phyloP scores from a whole-genome alignment of 2,797 vertebrate genomes.

The Pangasius djambal region DNA sequence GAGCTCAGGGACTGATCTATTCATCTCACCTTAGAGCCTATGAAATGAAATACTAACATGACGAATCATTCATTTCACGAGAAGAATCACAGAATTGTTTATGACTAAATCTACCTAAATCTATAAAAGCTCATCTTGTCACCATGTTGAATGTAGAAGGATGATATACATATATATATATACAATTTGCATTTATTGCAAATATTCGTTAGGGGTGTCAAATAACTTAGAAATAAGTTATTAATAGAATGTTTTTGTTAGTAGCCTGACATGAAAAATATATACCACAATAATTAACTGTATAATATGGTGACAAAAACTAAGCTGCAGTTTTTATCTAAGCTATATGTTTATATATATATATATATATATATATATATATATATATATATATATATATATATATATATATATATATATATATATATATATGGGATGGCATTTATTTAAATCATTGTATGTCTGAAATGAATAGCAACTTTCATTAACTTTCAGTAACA shows the following conservation, averaged over 20 bases:
- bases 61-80: not conserved
- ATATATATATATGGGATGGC: not conserved
- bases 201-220: not conserved
- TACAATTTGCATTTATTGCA: too few relatives aligned
- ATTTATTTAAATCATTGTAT: not conserved
- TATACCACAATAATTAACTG: not conserved
- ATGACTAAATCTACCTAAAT: slow-evolving; percentile 14
- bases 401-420: not conserved
- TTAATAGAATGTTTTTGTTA: not conserved
- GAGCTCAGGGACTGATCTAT: slow-evolving; percentile 28
- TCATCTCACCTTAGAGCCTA: slow-evolving; percentile 27
- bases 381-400: not conserved
- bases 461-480: not conserved
- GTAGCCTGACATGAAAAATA: not conserved
- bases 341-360: not conserved
- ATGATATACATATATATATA: not conserved
- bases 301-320: not conserved
- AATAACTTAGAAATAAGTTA: not conserved
- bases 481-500: not conserved
- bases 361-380: not conserved
- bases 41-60: slow-evolving; percentile 21
- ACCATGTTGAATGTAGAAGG: not conserved
- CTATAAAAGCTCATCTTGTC: not conserved
- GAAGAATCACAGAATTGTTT: slow-evolving; percentile 15
- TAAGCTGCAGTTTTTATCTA: not conserved